A percentile compares a stretch with the other conserved stretches of the same genome.
Evolutionary conservation across 2,888 invertebrate genomes (phyloP).

Genomic region (Hypomecis atomaria): DNA sequence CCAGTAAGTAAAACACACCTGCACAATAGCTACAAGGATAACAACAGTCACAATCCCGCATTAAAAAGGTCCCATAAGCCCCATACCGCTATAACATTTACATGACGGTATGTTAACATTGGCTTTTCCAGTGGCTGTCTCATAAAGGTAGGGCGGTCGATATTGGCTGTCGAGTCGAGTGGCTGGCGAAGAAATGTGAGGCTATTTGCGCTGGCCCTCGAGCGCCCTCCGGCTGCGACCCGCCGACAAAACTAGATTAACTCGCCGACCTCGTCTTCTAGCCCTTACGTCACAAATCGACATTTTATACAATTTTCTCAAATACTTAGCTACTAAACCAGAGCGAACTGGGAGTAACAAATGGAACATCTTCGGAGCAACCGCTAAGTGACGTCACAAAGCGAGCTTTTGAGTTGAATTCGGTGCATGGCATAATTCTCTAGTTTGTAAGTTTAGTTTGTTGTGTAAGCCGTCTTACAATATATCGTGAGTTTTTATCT

Average conservation of each 20-base stretch:
- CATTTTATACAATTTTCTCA: slow-evolving; percentile 46
- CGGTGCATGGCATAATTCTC: no score
- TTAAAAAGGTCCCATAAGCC: slow-evolving; percentile 39
- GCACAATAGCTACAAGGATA: slow-evolving; percentile 8
- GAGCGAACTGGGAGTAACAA: slow-evolving; percentile 22
- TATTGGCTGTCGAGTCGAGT: slow-evolving; percentile 71
- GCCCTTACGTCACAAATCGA: slow-evolving; percentile 55
- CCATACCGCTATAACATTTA: slow-evolving; percentile 40
- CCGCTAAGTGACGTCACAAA: neutral
- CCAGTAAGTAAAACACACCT: neutral
- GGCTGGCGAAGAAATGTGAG: slow-evolving; percentile 73
- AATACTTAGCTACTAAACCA: slow-evolving; percentile 22
- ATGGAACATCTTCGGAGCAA: slow-evolving; percentile 4
- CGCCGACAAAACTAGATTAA: slow-evolving; percentile 73
- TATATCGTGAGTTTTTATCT: no score
- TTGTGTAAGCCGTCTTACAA: no score
- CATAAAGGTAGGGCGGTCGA: slow-evolving; percentile 67
- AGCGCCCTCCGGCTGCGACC: slow-evolving; percentile 61
- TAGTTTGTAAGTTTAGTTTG: no score
- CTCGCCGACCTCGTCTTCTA: slow-evolving; percentile 60
- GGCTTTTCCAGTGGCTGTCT: slow-evolving; percentile 61
- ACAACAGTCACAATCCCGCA: slow-evolving; percentile 14
- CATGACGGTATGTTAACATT: slow-evolving; percentile 45
- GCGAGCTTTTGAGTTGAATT: neutral
- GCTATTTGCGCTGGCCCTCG: slow-evolving; percentile 71